Base-by-base conservation (phyloP, 2,113 vertebrate species). In the Columbina picui region DNA sequence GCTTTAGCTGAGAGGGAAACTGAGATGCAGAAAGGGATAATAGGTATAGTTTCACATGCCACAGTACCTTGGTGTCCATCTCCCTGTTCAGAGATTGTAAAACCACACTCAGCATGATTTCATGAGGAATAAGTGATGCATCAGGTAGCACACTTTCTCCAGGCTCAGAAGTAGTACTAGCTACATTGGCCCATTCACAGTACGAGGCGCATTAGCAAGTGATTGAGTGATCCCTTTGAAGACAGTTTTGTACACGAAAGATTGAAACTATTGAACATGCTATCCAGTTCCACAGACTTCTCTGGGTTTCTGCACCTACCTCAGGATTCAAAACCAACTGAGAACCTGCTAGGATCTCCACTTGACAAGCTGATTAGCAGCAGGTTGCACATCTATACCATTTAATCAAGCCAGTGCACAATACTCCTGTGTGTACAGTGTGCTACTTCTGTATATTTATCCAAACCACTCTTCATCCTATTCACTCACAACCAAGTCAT, bases 261-360 rank as follows among this genome's bases (percentile, higher is more conserved):
- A 65, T 9, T 41, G 10, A 41, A 82, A 47, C 8, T 30, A 34
- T 53, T 84, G 27, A 61, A 32, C 18, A 3, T 27, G 20, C 27
- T 30, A 8, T 56, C 32, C 34, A 84, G n/a, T 0, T 0, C 22
- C 23, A n/a, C 27, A 64, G n/a, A 12, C 22, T 7, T 39, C 11
- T 38, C 47, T 55, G 21, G 5, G 9, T 65, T 59, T 11, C 59
- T 56, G 23, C 50, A 63, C 14, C 56, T 84, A 52, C 34, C 12
- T 32, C 18, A 53, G 34, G 41, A 55, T 55, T 45, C 55, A 70
- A 25, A 23, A 84, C 7, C 23, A 67, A 2, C 17, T 22, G 23
- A 80, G 53, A 65, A 74, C 19, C 20, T 57, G 32, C 27, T n/a
- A 25, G 4, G 26, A 75, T 18, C 29, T 55, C 43, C 43, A 32